Evolutionary conservation across 1,140 invertebrate genomes (phyloP).

Genomic region (Trichonephila clavipes): DNA sequence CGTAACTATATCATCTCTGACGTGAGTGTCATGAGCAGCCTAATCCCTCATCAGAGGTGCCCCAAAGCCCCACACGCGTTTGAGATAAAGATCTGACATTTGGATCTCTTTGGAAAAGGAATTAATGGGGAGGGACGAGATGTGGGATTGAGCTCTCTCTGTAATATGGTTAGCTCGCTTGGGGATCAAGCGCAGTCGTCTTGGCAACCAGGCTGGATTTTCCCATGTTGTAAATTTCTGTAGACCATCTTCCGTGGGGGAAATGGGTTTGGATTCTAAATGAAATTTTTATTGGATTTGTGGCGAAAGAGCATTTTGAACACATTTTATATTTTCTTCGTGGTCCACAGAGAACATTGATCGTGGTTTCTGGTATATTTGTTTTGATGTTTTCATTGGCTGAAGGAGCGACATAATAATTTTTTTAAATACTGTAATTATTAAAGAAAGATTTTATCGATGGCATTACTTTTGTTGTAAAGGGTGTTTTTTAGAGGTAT

Average conservation of each 20-base stretch:
- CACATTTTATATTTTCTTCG: no score
- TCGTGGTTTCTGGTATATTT: no score
- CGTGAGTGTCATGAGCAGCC: background rate
- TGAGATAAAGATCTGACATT: constrained; percentile 48
- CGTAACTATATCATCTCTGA: background rate
- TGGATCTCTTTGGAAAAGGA: background rate
- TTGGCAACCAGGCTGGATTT: background rate
- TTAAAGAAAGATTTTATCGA: no score
- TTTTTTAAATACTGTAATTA: no score
- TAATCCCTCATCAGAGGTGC: background rate
- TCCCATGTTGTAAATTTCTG: background rate
- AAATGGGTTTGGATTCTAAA: no score
- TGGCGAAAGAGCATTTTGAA: no score
- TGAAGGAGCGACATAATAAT: no score
- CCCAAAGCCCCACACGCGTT: background rate
- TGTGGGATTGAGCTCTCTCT: background rate
- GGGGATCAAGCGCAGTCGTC: background rate
- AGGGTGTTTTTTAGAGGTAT: no score
- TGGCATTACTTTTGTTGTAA: no score
- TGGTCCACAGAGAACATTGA: no score
- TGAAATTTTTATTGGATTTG: no score
- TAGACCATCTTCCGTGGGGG: background rate
- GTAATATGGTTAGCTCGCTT: constrained; percentile 3
- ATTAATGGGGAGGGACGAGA: background rate
- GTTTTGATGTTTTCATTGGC: no score